These are phyloP conservation scores for Pyxicephalus adspersus DNA, from an alignment of 2,113 vertebrate genomes.

Conservation along the genomic window DNA sequence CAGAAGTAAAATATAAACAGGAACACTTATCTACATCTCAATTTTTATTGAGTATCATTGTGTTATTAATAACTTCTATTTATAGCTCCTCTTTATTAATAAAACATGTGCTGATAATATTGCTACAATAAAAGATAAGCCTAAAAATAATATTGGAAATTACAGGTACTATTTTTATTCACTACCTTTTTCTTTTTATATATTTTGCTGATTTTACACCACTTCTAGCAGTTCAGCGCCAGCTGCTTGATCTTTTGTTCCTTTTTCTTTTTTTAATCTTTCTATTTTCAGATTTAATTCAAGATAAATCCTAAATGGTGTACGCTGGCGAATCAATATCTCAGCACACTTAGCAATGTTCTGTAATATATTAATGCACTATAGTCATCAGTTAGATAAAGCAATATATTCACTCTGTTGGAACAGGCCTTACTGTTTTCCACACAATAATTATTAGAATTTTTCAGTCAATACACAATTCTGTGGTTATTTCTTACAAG, in stretches of 20 bases:
- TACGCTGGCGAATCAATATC: conserved; percentile 41
- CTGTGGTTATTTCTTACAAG: not conserved
- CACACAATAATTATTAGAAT: conserved; percentile 20
- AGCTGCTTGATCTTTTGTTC: conserved; percentile 47
- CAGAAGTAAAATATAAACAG: too few species aligned
- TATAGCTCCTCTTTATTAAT: too few species aligned
- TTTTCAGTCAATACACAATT: conserved; percentile 13
- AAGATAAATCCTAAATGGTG: conserved; percentile 35
- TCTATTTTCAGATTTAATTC: conserved; percentile 48
- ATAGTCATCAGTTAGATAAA: conserved; percentile 14
- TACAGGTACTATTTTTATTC: conserved; percentile 14
- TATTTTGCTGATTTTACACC: conserved; percentile 26
- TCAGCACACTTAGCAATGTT: conserved; percentile 20
- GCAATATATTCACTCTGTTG: conserved; percentile 6
- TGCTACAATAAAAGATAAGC: not conserved
- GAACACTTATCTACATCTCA: too few species aligned
- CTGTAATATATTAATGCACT: conserved; percentile 17
- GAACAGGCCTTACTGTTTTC: conserved; percentile 8
- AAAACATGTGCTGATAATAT: not conserved
- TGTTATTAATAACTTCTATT: too few species aligned
- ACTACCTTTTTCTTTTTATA: not conserved
- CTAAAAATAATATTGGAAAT: not conserved
- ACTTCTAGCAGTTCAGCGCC: conserved; percentile 17
- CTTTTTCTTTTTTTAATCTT: conserved; percentile 14
- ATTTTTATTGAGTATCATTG: too few species aligned